Evolutionary conservation across 1,140 invertebrate species (phyloP).

Genomic region (Neodiprion pinetum): DNA sequence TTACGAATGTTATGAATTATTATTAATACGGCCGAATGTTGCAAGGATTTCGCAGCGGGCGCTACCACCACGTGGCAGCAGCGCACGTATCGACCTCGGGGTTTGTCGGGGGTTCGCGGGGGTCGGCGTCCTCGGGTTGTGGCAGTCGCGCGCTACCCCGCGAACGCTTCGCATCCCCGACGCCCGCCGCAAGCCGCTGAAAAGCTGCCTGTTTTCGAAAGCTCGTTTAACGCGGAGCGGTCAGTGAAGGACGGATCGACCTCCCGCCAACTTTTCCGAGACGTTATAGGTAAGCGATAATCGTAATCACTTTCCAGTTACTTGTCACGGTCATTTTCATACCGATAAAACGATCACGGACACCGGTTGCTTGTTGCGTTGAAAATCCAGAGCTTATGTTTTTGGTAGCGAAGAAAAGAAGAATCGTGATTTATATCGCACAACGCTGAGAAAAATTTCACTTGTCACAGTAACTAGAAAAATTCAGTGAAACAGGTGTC

Average conservation of each 20-base stretch:
- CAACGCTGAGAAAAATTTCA: too few species aligned
- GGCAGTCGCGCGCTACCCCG: slow-evolving; percentile 47
- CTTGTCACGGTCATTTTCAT: background rate
- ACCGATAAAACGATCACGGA: too few species aligned
- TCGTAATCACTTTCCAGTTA: too few species aligned
- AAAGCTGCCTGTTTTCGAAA: background rate
- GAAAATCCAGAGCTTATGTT: too few species aligned
- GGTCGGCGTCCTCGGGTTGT: slow-evolving; percentile 25
- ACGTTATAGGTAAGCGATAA: too few species aligned
- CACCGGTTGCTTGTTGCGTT: too few species aligned
- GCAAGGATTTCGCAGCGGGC: slow-evolving; percentile 24
- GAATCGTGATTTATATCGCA: too few species aligned
- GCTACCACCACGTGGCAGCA: slow-evolving; percentile 45
- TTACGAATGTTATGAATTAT: too few species aligned
- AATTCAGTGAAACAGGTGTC: too few species aligned
- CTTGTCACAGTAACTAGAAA: too few species aligned
- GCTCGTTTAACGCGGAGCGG: slow-evolving; percentile 9
- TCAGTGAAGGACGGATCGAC: slow-evolving; percentile 9
- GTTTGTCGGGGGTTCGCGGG: slow-evolving; percentile 31
- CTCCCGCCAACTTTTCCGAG: background rate
- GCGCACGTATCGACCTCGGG: slow-evolving; percentile 44
- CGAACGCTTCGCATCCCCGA: slow-evolving; percentile 30
- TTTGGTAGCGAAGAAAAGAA: too few species aligned
- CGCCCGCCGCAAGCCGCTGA: background rate
- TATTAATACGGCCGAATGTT: too few species aligned